A percentile compares a stretch with the other conserved stretches of the same genome.
Evolutionary conservation across 2,113 vertebrate species (phyloP).

Genomic region (Zapornia atra): DNA sequence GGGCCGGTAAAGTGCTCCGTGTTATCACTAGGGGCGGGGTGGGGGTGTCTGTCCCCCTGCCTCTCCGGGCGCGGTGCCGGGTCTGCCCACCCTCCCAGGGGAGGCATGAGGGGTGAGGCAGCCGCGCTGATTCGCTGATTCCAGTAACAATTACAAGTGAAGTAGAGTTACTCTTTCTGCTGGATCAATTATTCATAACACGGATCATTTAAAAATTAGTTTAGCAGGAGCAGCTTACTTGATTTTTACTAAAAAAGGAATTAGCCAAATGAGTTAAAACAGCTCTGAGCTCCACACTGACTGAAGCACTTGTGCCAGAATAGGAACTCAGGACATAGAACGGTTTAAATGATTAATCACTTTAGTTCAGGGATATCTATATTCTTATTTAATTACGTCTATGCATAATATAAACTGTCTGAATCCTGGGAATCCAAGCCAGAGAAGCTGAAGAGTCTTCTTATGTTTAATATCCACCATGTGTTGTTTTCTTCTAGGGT

Average conservation of each 20-base stretch:
- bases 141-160: neutral
- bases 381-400: conserved; percentile 58
- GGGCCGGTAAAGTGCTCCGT: too few relatives aligned
- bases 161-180: conserved; percentile 24
- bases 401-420: conserved; percentile 53
- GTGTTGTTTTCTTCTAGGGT: conserved; percentile 65
- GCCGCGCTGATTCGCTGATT: neutral
- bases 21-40: too few relatives aligned
- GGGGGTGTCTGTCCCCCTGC: too few relatives aligned
- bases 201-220: neutral
- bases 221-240: neutral
- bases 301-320: conserved; percentile 57
- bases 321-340: conserved; percentile 33
- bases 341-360: conserved; percentile 44
- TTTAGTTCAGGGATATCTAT: conserved; percentile 32
- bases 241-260: conserved; percentile 49
- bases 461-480: conserved; percentile 67
- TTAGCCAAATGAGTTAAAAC: conserved; percentile 61
- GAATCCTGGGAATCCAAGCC: conserved; percentile 50
- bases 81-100: too few relatives aligned
- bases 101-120: too few relatives aligned
- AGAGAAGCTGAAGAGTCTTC: conserved; percentile 50
- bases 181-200: conserved; percentile 45
- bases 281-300: conserved; percentile 62
- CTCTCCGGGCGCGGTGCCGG: too few relatives aligned